Evolutionary conservation across 2,113 vertebrate species (phyloP).

Genomic region (Onychorhynchus coronatus): DNA sequence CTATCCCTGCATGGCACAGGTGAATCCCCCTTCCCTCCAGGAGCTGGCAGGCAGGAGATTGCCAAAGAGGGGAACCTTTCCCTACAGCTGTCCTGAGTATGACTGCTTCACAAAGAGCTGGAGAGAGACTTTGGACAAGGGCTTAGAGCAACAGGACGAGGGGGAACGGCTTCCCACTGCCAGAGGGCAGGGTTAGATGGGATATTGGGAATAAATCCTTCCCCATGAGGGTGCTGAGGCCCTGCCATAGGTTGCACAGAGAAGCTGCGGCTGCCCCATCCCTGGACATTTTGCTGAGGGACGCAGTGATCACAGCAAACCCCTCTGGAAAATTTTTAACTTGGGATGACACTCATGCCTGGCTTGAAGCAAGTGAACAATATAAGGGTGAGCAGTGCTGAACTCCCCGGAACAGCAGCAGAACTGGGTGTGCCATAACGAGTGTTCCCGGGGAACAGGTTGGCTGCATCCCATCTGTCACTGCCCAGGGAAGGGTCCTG

Average conservation of each 20-base stretch:
- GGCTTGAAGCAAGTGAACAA: not conserved
- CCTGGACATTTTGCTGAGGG: not conserved
- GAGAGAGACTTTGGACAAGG: not conserved
- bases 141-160: not conserved
- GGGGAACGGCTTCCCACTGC: not conserved
- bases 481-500: not conserved
- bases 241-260: not conserved
- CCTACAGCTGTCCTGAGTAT: not conserved
- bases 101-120: not conserved
- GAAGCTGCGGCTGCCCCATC: not conserved
- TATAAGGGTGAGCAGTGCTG: not conserved
- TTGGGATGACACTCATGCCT: fast-evolving
- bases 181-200: not conserved
- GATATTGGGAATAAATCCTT: not conserved
- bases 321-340: not conserved
- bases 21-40: not conserved
- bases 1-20: not conserved
- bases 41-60: not conserved
- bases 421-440: fast-evolving
- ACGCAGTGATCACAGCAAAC: not conserved
- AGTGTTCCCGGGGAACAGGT: not conserved
- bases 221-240: not conserved
- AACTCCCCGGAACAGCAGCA: not conserved
- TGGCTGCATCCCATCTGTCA: fast-evolving
- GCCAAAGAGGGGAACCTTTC: not conserved